Percentiles rank a stretch among this genome's conserved stretches.
Conservation (phyloP, 2,797 vertebrate genomes). For the Phataginus tetradactyla region DNA sequence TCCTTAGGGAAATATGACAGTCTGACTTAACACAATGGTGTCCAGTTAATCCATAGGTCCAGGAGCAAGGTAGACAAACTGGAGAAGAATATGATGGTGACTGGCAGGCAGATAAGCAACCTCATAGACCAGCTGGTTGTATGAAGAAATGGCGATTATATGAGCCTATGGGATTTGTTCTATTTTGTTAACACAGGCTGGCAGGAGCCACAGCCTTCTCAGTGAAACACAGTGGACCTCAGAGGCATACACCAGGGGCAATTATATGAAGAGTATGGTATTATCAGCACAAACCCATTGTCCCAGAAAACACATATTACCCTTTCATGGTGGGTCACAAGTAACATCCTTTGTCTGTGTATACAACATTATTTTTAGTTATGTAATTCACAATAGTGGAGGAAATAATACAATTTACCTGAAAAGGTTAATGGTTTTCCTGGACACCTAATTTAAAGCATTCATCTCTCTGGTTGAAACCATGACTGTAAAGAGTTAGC, state of each 20-base stretch:
- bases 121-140: neutral
- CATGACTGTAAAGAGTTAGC: slow-evolving; percentile 40
- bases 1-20: neutral
- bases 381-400: neutral
- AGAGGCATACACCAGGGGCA: neutral
- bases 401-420: slow-evolving; percentile 53
- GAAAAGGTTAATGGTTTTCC: slow-evolving; percentile 64
- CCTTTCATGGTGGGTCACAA: neutral
- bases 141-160: neutral
- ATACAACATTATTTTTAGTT: neutral
- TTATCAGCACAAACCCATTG: slow-evolving; percentile 5
- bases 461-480: slow-evolving; percentile 30
- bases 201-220: neutral
- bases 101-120: neutral
- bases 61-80: neutral
- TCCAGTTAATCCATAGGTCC: neutral
- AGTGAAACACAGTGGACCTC: neutral
- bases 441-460: slow-evolving; percentile 54
- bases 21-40: neutral
- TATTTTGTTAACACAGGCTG: slow-evolving; percentile 26
- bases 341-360: neutral
- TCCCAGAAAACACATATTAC: neutral
- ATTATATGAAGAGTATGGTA: neutral
- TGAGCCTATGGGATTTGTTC: neutral
- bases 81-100: neutral